Percentiles rank a stretch among this genome's conserved stretches.
phyloP scores from a whole-genome alignment of 2,888 invertebrate species.

The Ormia ochracea region DNA sequence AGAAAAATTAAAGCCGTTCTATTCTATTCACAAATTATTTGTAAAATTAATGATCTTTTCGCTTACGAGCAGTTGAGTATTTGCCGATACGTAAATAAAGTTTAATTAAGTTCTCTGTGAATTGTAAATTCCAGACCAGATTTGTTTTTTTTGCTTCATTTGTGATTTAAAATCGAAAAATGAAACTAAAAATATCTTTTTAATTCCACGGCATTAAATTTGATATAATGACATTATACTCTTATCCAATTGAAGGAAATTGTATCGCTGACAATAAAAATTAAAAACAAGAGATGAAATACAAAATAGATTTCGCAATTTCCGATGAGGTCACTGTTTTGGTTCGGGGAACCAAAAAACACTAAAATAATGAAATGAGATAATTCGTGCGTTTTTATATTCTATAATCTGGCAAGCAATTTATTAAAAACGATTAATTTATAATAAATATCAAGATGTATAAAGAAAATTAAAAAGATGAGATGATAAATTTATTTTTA shows the following conservation, averaged over 20 bases:
- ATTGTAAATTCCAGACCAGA: conserved; percentile 19
- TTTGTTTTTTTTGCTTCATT: background rate
- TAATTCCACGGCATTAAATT: conserved; percentile 35
- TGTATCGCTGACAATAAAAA: background rate
- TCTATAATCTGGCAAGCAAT: background rate
- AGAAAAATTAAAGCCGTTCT: background rate
- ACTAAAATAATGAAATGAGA: conserved; percentile 22
- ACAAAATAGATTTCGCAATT: conserved; percentile 35
- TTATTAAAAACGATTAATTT: conserved; percentile 14
- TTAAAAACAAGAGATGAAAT: background rate
- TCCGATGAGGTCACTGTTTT: conserved; percentile 54
- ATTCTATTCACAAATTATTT: conserved; percentile 1
- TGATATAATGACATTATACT: conserved; percentile 28
- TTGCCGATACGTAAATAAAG: conserved; percentile 4
- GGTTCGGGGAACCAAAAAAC: background rate
- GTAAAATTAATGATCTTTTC: background rate
- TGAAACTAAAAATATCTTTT: conserved; percentile 13
- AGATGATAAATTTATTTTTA: conserved; percentile 18
- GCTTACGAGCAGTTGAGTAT: background rate
- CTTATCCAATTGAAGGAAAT: background rate
- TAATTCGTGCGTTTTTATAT: conserved; percentile 10
- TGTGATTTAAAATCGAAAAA: conserved; percentile 10
- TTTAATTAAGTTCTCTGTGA: conserved; percentile 39
- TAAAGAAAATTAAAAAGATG: conserved; percentile 6
- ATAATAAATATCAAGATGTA: background rate